These are phyloP conservation scores for Mirza zaza DNA, from an alignment of 2,113 vertebrate genomes.

Conservation along the genomic window DNA sequence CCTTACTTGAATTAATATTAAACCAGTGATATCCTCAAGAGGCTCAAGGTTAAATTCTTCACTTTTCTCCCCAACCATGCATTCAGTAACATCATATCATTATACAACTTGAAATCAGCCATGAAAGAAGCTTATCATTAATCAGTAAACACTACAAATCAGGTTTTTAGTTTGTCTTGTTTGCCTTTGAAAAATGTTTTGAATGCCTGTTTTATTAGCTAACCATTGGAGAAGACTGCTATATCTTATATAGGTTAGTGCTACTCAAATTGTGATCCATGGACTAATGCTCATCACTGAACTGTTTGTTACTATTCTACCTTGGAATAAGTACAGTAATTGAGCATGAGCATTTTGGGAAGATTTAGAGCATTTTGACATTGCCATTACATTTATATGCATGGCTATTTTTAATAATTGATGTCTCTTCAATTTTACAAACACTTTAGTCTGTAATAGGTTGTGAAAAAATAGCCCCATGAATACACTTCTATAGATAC, in stretches of 20 bases:
- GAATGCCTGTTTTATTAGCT: neutral
- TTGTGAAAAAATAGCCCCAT: neutral
- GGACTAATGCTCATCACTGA: neutral
- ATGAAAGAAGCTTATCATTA: neutral
- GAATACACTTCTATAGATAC: neutral
- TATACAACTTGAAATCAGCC: neutral
- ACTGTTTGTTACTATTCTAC: neutral
- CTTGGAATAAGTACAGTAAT: neutral
- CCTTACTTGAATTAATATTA: neutral
- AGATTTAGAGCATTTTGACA: neutral
- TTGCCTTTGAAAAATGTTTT: neutral
- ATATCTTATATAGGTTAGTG: neutral
- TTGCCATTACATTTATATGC: neutral
- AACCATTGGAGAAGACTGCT: neutral
- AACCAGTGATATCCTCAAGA: neutral
- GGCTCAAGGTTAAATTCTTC: neutral
- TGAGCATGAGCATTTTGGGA: neutral
- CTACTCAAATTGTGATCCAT: neutral
- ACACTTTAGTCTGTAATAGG: neutral
- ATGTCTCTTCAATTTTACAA: conserved; percentile 21
- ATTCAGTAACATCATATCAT: neutral
- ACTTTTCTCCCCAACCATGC: neutral
- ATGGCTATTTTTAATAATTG: neutral
- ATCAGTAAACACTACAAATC: neutral
- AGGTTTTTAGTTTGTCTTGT: neutral